Percentiles rank a stretch among this genome's conserved stretches.
Evolutionary conservation across 2,888 invertebrate genomes (phyloP).

Genomic region (Melanostoma scalare): DNA sequence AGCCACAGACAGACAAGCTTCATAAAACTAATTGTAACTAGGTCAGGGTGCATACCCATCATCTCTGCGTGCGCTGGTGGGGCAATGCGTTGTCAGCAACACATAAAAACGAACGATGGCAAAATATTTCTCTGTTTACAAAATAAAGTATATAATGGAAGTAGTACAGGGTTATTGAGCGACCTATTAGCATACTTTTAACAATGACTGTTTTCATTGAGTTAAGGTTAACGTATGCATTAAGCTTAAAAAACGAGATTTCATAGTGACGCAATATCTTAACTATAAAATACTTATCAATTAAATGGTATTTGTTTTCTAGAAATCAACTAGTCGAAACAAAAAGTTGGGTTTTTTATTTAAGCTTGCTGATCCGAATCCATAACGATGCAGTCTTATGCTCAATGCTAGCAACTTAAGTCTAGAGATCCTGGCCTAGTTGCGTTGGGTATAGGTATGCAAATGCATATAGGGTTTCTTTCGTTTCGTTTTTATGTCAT

Average conservation of each 20-base stretch:
- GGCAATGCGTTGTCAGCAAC: slow-evolving; percentile 74
- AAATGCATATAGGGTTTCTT: too few relatives aligned
- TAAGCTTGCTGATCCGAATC: too few relatives aligned
- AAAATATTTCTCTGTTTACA: slow-evolving; percentile 71
- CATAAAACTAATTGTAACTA: slow-evolving; percentile 76
- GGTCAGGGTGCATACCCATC: slow-evolving; percentile 80
- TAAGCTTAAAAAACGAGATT: slow-evolving; percentile 45
- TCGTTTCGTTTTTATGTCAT: too few relatives aligned
- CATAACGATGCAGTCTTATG: too few relatives aligned
- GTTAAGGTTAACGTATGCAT: slow-evolving; percentile 78
- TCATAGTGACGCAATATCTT: slow-evolving; percentile 33
- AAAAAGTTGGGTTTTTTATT: too few relatives aligned
- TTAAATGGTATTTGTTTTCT: too few relatives aligned
- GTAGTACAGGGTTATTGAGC: slow-evolving; percentile 80
- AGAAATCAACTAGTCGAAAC: too few relatives aligned
- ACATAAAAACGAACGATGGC: slow-evolving; percentile 75
- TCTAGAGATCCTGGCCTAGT: too few relatives aligned
- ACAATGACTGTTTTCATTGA: slow-evolving; percentile 78
- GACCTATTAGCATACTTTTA: slow-evolving; percentile 81
- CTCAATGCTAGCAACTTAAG: too few relatives aligned
- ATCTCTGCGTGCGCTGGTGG: slow-evolving; percentile 70
- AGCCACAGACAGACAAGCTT: slow-evolving; percentile 63
- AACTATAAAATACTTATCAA: not conserved
- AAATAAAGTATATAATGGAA: slow-evolving; percentile 74
- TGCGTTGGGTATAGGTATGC: too few relatives aligned